Evolutionary conservation across 2,888 invertebrate genomes (phyloP).

Genomic region (Lepeophtheirus nordmannii): DNA sequence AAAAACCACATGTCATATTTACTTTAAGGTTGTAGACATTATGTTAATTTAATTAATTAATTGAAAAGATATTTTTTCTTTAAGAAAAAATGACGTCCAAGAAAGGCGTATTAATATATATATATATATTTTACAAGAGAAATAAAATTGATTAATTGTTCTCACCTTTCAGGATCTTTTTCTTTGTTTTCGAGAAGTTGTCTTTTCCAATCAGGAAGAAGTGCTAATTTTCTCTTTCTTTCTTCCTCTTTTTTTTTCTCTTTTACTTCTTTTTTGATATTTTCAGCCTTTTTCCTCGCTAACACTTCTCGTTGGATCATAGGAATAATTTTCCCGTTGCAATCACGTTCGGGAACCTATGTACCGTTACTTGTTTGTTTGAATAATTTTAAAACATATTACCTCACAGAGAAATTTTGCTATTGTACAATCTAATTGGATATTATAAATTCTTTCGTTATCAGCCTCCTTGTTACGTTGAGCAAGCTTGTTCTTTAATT

Average conservation of each 20-base stretch:
- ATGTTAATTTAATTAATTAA: too few relatives aligned
- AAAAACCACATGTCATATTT: too few relatives aligned
- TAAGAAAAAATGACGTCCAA: too few relatives aligned
- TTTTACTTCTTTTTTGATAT: conserved; percentile 74
- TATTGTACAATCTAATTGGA: conserved; percentile 52
- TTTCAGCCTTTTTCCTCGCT: conserved; percentile 82
- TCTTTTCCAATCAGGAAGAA: conserved; percentile 86
- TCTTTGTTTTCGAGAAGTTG: conserved; percentile 52
- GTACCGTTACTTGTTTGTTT: conserved; percentile 24
- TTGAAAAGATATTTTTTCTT: too few relatives aligned
- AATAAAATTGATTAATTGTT: too few relatives aligned
- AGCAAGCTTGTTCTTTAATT: conserved; percentile 73
- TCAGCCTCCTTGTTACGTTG: conserved; percentile 64
- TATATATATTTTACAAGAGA: too few relatives aligned
- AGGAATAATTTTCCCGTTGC: conserved; percentile 72
- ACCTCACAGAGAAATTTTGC: not conserved
- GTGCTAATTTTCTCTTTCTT: conserved; percentile 62
- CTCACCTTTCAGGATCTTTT: conserved; percentile 42
- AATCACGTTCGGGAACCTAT: conserved; percentile 75
- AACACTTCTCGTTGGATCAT: conserved; percentile 91
- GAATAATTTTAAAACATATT: not conserved
- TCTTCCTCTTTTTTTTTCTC: conserved; percentile 66
- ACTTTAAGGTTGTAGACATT: too few relatives aligned
- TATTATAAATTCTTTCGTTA: too few relatives aligned
- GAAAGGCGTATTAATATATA: too few relatives aligned